A percentile compares a stretch with the other conserved stretches of the same genome.
phyloP scores from a whole-genome alignment of 2,888 invertebrate genomes.

The Esperia sulphurella region DNA sequence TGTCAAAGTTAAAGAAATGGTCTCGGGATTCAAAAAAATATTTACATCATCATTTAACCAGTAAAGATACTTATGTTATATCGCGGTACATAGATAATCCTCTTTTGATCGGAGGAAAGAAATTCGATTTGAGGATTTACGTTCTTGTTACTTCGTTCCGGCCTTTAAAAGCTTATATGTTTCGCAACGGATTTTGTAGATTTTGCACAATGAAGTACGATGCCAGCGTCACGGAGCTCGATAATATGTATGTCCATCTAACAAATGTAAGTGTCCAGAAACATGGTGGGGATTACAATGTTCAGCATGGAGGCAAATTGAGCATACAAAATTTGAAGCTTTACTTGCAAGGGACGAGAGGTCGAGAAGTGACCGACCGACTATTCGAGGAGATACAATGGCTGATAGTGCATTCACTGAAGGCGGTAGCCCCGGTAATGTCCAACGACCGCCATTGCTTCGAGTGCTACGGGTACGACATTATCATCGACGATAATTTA shows the following conservation, averaged over 20 bases:
- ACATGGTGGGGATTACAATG: slow-evolving; percentile 94
- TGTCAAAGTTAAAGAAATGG: slow-evolving; percentile 94
- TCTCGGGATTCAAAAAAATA: slow-evolving; percentile 91
- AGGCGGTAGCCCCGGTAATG: slow-evolving; percentile 94
- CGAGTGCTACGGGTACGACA: slow-evolving; percentile 96
- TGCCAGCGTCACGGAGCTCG: slow-evolving; percentile 89
- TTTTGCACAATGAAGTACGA: slow-evolving; percentile 97
- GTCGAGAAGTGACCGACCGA: slow-evolving; percentile 90
- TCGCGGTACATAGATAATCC: slow-evolving; percentile 97
- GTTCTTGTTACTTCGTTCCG: slow-evolving; percentile 95
- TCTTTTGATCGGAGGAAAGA: slow-evolving; percentile 94
- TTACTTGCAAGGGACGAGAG: slow-evolving; percentile 93
- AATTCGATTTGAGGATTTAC: slow-evolving; percentile 95
- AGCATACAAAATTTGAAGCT: slow-evolving; percentile 92
- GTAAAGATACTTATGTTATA: slow-evolving; percentile 94
- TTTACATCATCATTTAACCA: slow-evolving; percentile 86
- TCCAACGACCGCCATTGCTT: slow-evolving; percentile 94
- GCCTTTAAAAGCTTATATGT: slow-evolving; percentile 94
- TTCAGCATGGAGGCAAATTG: slow-evolving; percentile 95
- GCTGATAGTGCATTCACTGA: slow-evolving; percentile 93
- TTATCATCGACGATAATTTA: slow-evolving; percentile 94
- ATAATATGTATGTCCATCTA: slow-evolving; percentile 95
- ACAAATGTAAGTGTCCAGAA: slow-evolving; percentile 98
- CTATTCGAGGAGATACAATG: slow-evolving; percentile 93
- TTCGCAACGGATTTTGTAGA: slow-evolving; percentile 93